Percentiles rank a stretch among this genome's conserved stretches.
phyloP scores from a whole-genome alignment of 2,113 vertebrate genomes.

The Falcunculus frontatus region DNA sequence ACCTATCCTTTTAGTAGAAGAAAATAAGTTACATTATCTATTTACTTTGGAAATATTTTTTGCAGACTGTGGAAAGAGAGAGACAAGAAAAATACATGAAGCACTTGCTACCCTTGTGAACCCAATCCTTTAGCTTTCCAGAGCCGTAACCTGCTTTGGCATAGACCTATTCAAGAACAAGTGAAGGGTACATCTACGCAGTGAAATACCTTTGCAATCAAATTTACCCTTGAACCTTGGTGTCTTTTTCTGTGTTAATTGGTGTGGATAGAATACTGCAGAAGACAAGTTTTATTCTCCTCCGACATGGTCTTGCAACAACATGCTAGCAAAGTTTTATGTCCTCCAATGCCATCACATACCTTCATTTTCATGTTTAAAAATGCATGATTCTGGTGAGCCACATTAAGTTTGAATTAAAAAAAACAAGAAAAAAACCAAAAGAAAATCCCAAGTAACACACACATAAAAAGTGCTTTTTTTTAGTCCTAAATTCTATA shows the following conservation, averaged over 20 bases:
- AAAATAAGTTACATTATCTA: not conserved
- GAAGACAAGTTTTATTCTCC: not conserved
- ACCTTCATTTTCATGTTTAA: not conserved
- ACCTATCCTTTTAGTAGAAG: not conserved
- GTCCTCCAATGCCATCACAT: not conserved
- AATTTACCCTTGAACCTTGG: not conserved
- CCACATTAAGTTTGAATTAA: not conserved
- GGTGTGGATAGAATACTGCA: not conserved
- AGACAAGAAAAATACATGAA: not conserved
- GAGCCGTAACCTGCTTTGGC: not conserved
- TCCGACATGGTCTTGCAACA: not conserved
- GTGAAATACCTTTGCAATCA: not conserved
- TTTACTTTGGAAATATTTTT: not conserved
- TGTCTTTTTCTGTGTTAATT: not conserved
- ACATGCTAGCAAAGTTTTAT: not conserved
- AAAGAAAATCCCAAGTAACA: not conserved
- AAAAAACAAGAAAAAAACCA: not conserved
- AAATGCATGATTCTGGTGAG: not conserved
- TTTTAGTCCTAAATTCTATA: not conserved
- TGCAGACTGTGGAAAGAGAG: not conserved
- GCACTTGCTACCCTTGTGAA: rapidly evolving
- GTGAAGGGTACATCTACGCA: not conserved
- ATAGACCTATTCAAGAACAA: not conserved
- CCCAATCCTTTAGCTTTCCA: not conserved
- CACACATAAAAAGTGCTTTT: rapidly evolving